Base-by-base conservation (phyloP, 2,797 vertebrate genomes). In the Pogoniulus pusillus region DNA sequence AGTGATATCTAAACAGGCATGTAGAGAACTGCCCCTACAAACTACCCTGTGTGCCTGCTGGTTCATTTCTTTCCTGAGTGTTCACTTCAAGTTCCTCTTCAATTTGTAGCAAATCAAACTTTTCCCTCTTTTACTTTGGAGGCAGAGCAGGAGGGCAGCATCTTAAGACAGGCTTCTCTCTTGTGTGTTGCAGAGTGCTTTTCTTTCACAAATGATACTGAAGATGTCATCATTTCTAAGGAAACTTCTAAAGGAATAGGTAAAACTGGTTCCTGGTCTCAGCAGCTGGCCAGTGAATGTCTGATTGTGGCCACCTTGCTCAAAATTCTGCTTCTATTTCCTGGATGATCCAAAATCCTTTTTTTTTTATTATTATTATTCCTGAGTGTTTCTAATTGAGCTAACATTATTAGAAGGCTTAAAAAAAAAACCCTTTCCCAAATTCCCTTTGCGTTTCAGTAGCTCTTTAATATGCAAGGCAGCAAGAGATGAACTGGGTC, bases 401-500 rank as follows among this genome's bases (percentile, higher is more conserved):
- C 96, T 97, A 97, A 97, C 95, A 96, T 97, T 97, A 97, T 97
- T 97, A 97, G 95, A 96, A 95, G 92, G 80, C 29, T 87, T 26
- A 9, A 37, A 65, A 85, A 78, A 68, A 62, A 82, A 55, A 63
- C 2, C 66, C 75, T 78, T 94, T 96, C 96, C 97, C 94, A 97
- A 97, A 97, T 97, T 97, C 96, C 97, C 97, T 97, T 93, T 97
- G 96, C 96, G 10, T 98, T 97, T 97, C 97, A 97, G 96, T 96
- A 97, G 96, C 97, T 98, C 96, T 97, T 98, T 98, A 98, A 98
- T 98, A 98, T 98, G 97, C 97, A 97, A 97, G 96, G 95, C 97
- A 96, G 96, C 92, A 79, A 96, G 97, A 97, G 97, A 97, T 96
- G 97, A 97, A 97, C 96, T 95, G 96, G 96, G 97, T 96, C 97